Conservation (phyloP, 2,797 vertebrate species). For the Decapterus maruadsi region DNA sequence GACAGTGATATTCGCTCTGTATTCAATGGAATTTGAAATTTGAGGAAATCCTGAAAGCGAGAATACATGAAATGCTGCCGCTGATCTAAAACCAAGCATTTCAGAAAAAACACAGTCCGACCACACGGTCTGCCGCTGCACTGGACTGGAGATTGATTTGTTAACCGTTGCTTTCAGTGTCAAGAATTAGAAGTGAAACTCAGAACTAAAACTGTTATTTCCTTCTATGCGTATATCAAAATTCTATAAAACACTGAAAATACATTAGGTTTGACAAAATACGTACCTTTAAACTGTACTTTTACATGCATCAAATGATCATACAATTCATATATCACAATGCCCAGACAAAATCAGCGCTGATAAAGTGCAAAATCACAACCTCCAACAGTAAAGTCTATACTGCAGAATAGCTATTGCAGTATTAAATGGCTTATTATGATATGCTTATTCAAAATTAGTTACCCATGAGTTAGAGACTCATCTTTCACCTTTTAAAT, state of each 20-base stretch:
- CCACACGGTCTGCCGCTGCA: background rate
- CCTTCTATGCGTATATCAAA: conserved; percentile 50
- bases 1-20: conserved; percentile 18
- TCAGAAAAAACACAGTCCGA: background rate
- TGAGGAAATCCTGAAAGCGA: conserved; percentile 2
- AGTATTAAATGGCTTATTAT: conserved; percentile 74
- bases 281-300: conserved; percentile 55
- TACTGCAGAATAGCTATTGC: conserved; percentile 54
- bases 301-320: conserved; percentile 63
- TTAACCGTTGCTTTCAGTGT: background rate
- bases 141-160: conserved; percentile 2
- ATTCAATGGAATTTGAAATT: conserved; percentile 3
- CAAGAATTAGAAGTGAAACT: background rate
- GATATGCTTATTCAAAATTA: conserved; percentile 42
- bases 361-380: conserved; percentile 74
- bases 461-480: conserved; percentile 17
- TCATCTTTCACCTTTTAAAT: conserved; percentile 9
- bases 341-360: conserved; percentile 47
- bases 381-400: conserved; percentile 48
- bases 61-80: conserved; percentile 7
- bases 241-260: conserved; percentile 71
- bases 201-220: conserved; percentile 30
- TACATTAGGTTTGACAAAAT: conserved; percentile 57
- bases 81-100: conserved; percentile 2
- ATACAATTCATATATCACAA: conserved; percentile 54